Evolutionary conservation across 2,797 vertebrate genomes (phyloP).

Genomic region (Sebastes vulpes): DNA sequence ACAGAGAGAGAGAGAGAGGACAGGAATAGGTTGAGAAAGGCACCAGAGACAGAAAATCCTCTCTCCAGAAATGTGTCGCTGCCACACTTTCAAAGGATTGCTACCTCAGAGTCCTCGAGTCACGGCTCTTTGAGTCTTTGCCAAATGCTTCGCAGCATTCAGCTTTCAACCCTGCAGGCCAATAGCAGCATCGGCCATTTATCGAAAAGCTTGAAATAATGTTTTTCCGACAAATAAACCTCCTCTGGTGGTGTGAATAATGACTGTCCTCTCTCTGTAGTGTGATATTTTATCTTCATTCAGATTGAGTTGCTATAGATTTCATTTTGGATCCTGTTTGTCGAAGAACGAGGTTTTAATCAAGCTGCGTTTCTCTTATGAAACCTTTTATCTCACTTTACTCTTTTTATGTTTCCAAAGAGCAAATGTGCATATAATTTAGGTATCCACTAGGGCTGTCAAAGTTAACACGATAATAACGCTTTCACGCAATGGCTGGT

Average conservation of each 20-base stretch:
- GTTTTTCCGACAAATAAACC: neutral
- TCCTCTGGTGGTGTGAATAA: neutral
- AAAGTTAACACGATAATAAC: too few species aligned
- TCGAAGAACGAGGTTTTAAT: neutral
- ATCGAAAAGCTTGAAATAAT: neutral
- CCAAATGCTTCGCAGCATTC: neutral
- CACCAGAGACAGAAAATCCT: slow-evolving; percentile 15
- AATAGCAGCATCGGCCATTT: neutral
- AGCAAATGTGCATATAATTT: too few species aligned
- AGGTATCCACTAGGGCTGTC: too few species aligned
- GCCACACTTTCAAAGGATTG: neutral
- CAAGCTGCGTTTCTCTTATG: neutral
- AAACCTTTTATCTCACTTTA: neutral
- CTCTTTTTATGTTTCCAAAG: too few species aligned
- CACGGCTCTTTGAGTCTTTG: neutral
- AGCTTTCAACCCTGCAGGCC: neutral
- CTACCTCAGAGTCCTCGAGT: slow-evolving; percentile 5
- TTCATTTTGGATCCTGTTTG: neutral
- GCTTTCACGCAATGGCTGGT: too few species aligned
- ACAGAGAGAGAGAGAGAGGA: neutral
- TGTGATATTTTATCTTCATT: neutral
- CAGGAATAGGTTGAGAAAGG: slow-evolving; percentile 13
- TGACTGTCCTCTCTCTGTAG: neutral
- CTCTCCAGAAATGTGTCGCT: neutral
- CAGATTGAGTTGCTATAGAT: neutral